Evolutionary conservation across 2,113 vertebrate species (phyloP).

Genomic region (Peromyscus leucopus): DNA sequence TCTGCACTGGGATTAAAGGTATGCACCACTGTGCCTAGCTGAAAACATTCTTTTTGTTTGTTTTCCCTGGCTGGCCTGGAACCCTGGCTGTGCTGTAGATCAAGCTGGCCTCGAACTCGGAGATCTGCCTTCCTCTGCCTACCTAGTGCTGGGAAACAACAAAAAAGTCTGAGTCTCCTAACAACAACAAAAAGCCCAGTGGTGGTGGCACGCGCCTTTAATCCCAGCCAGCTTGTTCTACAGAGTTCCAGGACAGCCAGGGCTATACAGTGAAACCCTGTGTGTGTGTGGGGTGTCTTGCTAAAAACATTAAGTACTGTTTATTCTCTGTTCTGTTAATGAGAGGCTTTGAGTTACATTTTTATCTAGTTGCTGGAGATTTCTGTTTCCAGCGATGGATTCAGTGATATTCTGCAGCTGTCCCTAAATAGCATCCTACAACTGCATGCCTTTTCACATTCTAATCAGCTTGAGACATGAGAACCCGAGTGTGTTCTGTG

Average conservation of each 20-base stretch:
- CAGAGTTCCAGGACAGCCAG: neutral
- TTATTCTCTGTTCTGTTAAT: conserved; percentile 48
- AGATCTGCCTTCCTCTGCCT: neutral
- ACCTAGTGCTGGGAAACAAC: neutral
- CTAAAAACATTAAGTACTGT: neutral
- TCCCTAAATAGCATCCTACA: conserved; percentile 46
- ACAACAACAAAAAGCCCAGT: too few relatives aligned
- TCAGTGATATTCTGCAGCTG: conserved; percentile 35
- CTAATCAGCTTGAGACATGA: conserved; percentile 41
- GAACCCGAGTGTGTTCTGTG: neutral
- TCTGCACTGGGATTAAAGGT: neutral
- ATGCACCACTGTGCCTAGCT: neutral
- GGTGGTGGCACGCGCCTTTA: neutral
- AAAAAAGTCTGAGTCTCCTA: too few relatives aligned
- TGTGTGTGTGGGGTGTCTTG: neutral
- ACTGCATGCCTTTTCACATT: conserved; percentile 43
- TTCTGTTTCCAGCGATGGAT: conserved; percentile 23
- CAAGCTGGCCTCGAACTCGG: too few relatives aligned
- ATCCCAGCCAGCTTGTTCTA: neutral
- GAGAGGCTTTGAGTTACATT: conserved; percentile 45
- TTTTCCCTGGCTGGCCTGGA: too few relatives aligned
- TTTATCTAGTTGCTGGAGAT: conserved; percentile 43
- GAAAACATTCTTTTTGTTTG: too few relatives aligned
- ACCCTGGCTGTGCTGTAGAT: too few relatives aligned
- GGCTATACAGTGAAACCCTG: neutral